Evolutionary conservation across 2,888 invertebrate genomes (phyloP).

Genomic region (Pristionchus maxplancki): DNA sequence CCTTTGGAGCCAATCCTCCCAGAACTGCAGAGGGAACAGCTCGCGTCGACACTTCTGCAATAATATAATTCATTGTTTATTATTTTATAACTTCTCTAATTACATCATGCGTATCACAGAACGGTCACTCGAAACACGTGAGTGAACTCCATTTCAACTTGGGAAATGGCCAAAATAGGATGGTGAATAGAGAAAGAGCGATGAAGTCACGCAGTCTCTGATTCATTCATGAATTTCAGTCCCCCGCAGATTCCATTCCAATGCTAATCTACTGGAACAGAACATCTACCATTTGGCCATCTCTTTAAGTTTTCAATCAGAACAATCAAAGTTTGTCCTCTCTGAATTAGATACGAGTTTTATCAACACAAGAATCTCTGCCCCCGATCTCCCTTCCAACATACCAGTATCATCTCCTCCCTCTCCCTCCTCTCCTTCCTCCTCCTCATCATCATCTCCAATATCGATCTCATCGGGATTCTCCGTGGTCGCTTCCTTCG

Average conservation of each 20-base stretch:
- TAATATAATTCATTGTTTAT: too few species aligned
- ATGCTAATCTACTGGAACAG: constrained; percentile 76
- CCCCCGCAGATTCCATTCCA: neutral
- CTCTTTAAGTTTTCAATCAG: neutral
- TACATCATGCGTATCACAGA: neutral
- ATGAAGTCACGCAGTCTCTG: constrained; percentile 17
- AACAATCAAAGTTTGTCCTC: neutral
- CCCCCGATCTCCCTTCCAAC: too few species aligned
- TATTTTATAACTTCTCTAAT: neutral
- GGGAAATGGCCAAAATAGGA: neutral
- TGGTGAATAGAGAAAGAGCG: neutral
- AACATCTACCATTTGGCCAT: neutral
- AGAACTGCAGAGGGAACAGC: constrained; percentile 92
- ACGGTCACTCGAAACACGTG: neutral
- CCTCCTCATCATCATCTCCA: constrained; percentile 77
- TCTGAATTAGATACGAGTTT: too few species aligned
- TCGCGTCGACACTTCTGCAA: constrained; percentile 85
- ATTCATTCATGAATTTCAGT: constrained; percentile 27
- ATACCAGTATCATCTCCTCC: constrained; percentile 66
- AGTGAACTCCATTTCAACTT: neutral
- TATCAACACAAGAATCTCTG: too few species aligned
- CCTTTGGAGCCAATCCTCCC: constrained; percentile 81
- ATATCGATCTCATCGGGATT: constrained; percentile 80
- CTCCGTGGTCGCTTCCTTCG: constrained; percentile 72
- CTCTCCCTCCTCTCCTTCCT: constrained; percentile 73